These are phyloP conservation scores for Trichogramma pretiosum DNA, from an alignment of 1,140 invertebrate genomes.

Conservation along the genomic window DNA sequence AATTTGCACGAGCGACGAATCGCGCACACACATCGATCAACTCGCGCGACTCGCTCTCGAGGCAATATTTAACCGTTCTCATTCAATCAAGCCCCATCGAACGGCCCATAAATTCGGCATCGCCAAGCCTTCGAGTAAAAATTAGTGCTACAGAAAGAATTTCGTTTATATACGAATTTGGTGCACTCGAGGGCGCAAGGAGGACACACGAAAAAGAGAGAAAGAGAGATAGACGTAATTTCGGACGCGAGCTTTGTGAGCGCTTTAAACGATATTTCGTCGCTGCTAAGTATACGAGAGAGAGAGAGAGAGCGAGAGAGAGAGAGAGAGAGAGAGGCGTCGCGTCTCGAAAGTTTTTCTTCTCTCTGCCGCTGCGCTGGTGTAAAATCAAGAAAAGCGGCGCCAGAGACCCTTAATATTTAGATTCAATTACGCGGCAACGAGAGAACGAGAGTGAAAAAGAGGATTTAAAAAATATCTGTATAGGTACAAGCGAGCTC, in stretches of 20 bases:
- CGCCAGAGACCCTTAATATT: constrained; percentile 38
- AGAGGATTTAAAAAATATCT: too few species aligned
- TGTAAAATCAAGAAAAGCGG: constrained; percentile 31
- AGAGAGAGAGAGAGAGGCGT: constrained; percentile 21
- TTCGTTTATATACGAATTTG: too few species aligned
- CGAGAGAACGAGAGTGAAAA: constrained; percentile 21
- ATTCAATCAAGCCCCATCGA: too few species aligned
- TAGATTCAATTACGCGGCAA: constrained; percentile 36
- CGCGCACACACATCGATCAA: too few species aligned
- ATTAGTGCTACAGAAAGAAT: too few species aligned
- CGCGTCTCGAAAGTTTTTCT: constrained; percentile 39
- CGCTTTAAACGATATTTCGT: background rate
- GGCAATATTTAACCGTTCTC: too few species aligned
- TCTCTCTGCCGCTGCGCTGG: background rate
- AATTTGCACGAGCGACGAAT: too few species aligned
- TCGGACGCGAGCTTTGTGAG: constrained; percentile 2
- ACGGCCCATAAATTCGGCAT: too few species aligned
- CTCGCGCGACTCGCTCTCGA: too few species aligned
- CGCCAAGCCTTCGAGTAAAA: too few species aligned
- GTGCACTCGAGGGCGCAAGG: background rate
- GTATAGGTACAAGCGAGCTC: constrained; percentile 25
- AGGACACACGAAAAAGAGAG: constrained; percentile 9
- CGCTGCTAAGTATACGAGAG: background rate
- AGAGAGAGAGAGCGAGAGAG: constrained; percentile 3
- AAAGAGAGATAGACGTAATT: background rate